These are phyloP conservation scores for Ephydatia muelleri DNA, from an alignment of 37 sponge, comb jelly and placozoan species.

Conservation along the genomic window DNA sequence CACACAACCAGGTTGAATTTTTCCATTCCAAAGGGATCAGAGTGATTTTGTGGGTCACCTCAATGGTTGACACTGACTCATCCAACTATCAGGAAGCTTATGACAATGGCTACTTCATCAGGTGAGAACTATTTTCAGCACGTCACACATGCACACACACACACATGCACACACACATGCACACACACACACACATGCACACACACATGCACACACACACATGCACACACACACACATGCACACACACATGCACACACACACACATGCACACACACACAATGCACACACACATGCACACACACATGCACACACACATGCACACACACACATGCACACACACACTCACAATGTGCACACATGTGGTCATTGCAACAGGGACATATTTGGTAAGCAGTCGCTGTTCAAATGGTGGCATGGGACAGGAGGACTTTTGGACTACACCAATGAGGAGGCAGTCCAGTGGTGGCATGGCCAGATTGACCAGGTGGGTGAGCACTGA, in stretches of 20 bases:
- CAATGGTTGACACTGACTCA: slow-evolving; percentile 81
- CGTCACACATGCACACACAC: too few species aligned
- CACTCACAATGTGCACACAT: not conserved
- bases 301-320: not conserved
- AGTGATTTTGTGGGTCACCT: slow-evolving; percentile 81
- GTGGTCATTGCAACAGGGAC: slow-evolving; percentile 42
- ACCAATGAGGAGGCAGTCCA: slow-evolving; percentile 67
- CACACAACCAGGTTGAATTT: slow-evolving; percentile 34
- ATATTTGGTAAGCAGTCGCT: slow-evolving; percentile 57
- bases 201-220: not conserved
- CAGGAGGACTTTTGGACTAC: slow-evolving; percentile 85
- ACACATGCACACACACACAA: not conserved
- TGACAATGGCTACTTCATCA: slow-evolving; percentile 72
- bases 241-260: slow-evolving; percentile 1
- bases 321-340: too few species aligned
- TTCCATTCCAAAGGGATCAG: slow-evolving; percentile 69
- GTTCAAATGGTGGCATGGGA: slow-evolving; percentile 89
- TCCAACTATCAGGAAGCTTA: slow-evolving; percentile 72
- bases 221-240: not conserved
- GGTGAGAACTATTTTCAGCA: slow-evolving; percentile 18
- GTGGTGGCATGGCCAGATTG: slow-evolving; percentile 87
- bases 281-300: not conserved
- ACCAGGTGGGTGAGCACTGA: slow-evolving; percentile 35
- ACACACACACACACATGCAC: not conserved
- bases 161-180: not conserved